These are phyloP conservation scores for Thaleichthys pacificus DNA, from an alignment of 2,797 vertebrate genomes.

Conservation along the genomic window DNA sequence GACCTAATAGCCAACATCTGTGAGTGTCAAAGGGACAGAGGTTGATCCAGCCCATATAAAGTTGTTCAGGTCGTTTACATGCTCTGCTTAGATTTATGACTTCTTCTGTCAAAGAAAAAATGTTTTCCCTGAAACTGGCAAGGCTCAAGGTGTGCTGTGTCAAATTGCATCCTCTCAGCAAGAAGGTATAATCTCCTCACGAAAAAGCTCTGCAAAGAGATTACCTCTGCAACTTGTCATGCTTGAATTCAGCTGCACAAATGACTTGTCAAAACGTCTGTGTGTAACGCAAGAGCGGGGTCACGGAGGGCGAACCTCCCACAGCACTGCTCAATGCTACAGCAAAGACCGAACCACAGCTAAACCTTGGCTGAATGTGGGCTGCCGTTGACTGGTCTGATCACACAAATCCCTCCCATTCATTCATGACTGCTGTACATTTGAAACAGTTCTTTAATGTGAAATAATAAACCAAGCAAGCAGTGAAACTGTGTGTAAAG, in stretches of 20 bases:
- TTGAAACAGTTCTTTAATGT: conserved; percentile 46
- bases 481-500: not conserved
- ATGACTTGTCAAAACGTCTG: conserved; percentile 15
- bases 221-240: conserved; percentile 21
- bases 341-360: not conserved
- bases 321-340: not conserved
- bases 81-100: not conserved
- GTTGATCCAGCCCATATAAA: not conserved
- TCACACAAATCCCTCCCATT: not conserved
- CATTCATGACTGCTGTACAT: conserved; percentile 24
- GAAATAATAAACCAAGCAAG: conserved; percentile 31
- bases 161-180: conserved; percentile 23
- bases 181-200: conserved; percentile 23
- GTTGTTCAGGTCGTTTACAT: not conserved
- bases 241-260: conserved; percentile 5
- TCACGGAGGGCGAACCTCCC: not conserved
- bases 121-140: conserved; percentile 27
- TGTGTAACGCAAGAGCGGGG: not conserved
- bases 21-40: not conserved
- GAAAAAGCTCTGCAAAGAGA: conserved; percentile 24
- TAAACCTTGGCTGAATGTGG: not conserved
- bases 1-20: not conserved
- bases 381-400: not conserved
- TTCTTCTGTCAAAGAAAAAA: conserved; percentile 1
- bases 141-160: conserved; percentile 29